phyloP scores from a whole-genome alignment of 2,797 vertebrate genomes.

The Cuculus canorus region DNA sequence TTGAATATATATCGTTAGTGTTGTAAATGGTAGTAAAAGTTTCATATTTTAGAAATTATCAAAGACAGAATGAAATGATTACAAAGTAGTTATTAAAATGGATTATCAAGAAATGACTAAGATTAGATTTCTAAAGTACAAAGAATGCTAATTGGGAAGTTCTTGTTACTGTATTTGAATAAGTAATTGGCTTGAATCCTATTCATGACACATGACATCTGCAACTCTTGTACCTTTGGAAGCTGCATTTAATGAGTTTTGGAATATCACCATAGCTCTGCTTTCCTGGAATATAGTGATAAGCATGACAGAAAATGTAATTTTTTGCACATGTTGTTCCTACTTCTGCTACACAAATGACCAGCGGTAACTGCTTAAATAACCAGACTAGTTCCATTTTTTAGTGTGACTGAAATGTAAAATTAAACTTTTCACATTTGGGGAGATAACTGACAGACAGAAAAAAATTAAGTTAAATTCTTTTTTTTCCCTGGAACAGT shows the following conservation, averaged over 20 bases:
- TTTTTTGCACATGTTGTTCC: background rate
- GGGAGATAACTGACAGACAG: background rate
- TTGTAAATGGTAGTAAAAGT: background rate
- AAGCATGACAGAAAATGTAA: background rate
- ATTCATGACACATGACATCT: background rate
- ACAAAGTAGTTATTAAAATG: background rate
- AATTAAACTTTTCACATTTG: background rate
- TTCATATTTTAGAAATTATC: background rate
- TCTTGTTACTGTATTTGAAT: background rate
- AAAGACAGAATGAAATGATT: background rate
- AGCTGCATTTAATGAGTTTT: conserved; percentile 10
- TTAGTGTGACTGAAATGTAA: background rate
- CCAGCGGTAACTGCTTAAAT: background rate
- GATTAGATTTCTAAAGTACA: background rate
- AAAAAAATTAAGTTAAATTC: background rate
- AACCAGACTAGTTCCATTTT: background rate
- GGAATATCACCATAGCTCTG: background rate
- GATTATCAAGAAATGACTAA: background rate
- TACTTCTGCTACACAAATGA: background rate
- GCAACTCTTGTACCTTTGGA: background rate
- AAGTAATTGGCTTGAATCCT: background rate
- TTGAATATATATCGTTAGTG: background rate
- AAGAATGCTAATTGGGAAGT: background rate
- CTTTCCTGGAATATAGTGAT: background rate
- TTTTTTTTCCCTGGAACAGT: background rate